A percentile compares a stretch with the other conserved stretches of the same genome.
Evolutionary conservation across 2,888 invertebrate species (phyloP).

Genomic region (Calameuta idolon): DNA sequence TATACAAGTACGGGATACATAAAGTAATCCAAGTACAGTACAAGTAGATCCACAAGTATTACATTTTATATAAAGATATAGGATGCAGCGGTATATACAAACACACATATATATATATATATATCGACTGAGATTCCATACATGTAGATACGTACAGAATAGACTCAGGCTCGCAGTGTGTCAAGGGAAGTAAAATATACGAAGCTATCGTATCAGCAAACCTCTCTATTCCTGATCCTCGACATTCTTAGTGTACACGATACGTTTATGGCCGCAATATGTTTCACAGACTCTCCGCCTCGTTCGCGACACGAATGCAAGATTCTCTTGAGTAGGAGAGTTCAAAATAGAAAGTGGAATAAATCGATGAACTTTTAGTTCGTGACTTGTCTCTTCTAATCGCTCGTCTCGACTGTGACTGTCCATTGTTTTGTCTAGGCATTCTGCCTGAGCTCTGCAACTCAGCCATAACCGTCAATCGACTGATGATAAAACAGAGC

Average conservation of each 20-base stretch:
- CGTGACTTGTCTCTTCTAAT: constrained; percentile 25
- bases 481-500: not conserved
- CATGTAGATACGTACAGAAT: not conserved
- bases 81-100: not conserved
- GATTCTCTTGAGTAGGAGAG: constrained; percentile 2
- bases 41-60: not conserved
- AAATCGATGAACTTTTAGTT: constrained; percentile 32
- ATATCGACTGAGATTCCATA: not conserved
- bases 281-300: constrained; percentile 1
- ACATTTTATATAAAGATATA: not conserved
- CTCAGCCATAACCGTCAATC: not conserved
- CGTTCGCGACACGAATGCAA: not conserved
- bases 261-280: not conserved
- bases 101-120: not conserved
- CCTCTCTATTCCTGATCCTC: constrained; percentile 1
- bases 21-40: not conserved
- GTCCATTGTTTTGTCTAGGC: not conserved
- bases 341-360: constrained; percentile 36
- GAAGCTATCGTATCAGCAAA: not conserved
- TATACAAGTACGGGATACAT: not conserved
- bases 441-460: not conserved
- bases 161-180: not conserved
- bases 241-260: not conserved
- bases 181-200: not conserved
- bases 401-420: not conserved